These are phyloP conservation scores for Antigone vipio DNA, from an alignment of 2,113 vertebrate genomes.

Conservation along the genomic window DNA sequence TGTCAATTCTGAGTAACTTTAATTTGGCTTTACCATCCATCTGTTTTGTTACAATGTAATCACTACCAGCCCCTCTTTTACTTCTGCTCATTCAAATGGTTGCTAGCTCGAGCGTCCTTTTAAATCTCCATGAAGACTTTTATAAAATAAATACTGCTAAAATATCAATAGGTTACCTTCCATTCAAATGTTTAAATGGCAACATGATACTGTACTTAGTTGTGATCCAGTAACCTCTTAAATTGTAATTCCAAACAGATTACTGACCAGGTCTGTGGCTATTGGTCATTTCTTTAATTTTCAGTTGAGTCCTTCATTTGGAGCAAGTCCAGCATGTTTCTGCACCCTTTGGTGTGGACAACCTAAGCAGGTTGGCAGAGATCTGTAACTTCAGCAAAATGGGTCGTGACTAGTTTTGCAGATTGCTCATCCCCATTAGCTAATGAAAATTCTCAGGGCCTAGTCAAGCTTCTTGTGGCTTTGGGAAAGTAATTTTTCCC, in stretches of 20 bases:
- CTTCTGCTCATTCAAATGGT: neutral
- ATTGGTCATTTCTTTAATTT: neutral
- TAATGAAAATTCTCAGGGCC: neutral
- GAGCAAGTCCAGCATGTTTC: neutral
- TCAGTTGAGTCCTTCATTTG: neutral
- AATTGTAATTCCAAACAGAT: neutral
- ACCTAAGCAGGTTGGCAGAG: neutral
- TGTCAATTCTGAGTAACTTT: neutral
- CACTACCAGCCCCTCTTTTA: neutral
- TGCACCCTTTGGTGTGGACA: neutral
- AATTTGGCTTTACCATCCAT: neutral
- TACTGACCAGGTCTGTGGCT: neutral
- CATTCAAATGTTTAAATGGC: neutral
- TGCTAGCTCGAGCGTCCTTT: neutral
- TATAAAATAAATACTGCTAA: neutral
- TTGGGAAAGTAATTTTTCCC: neutral
- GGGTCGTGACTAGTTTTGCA: neutral
- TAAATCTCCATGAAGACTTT: neutral
- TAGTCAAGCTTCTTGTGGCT: neutral
- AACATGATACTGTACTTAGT: neutral
- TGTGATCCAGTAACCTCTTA: neutral
- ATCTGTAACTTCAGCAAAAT: neutral
- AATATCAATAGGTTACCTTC: neutral
- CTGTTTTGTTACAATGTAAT: neutral
- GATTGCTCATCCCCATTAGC: neutral